A percentile compares a stretch with the other conserved stretches of the same genome.
Evolutionary conservation across 2,113 vertebrate species (phyloP).

Genomic region (Leuciscus idus): DNA sequence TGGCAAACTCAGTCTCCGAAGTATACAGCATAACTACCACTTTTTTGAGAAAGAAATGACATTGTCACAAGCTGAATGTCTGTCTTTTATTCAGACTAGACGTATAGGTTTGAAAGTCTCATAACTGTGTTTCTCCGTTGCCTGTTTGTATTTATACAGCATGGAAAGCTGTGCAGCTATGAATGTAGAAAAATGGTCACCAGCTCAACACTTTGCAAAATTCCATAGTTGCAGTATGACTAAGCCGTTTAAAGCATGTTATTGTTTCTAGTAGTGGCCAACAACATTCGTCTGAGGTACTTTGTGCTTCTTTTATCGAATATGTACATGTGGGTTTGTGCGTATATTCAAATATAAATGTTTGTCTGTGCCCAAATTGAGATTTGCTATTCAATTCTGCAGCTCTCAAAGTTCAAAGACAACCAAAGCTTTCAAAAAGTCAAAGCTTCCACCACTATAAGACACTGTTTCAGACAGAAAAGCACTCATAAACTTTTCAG

Average conservation of each 20-base stretch:
- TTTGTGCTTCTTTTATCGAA: constrained; percentile 12
- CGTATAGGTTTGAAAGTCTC: constrained; percentile 51
- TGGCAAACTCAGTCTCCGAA: constrained; percentile 32
- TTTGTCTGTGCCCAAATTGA: too few species aligned
- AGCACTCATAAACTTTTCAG: constrained; percentile 43
- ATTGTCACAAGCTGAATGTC: constrained; percentile 17
- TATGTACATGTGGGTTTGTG: constrained; percentile 35
- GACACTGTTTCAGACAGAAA: constrained; percentile 52
- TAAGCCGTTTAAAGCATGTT: constrained; percentile 67
- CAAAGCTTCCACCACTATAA: background rate
- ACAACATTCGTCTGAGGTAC: constrained; percentile 56
- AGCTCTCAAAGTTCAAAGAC: constrained; percentile 12
- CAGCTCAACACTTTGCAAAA: constrained; percentile 60
- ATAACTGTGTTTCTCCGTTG: constrained; percentile 49
- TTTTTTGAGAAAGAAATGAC: constrained; percentile 30
- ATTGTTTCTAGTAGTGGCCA: constrained; percentile 68
- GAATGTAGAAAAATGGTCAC: constrained; percentile 62
- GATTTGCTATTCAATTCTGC: constrained; percentile 5
- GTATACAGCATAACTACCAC: constrained; percentile 14
- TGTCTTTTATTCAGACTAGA: constrained; percentile 48
- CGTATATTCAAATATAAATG: background rate
- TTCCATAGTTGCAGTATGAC: constrained; percentile 60
- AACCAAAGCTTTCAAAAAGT: background rate
- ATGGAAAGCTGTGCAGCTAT: constrained; percentile 61
- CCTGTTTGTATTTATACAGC: constrained; percentile 63